Evolutionary conservation across 2,888 invertebrate species (phyloP).

Genomic region (Drosophila trichaetosa): DNA sequence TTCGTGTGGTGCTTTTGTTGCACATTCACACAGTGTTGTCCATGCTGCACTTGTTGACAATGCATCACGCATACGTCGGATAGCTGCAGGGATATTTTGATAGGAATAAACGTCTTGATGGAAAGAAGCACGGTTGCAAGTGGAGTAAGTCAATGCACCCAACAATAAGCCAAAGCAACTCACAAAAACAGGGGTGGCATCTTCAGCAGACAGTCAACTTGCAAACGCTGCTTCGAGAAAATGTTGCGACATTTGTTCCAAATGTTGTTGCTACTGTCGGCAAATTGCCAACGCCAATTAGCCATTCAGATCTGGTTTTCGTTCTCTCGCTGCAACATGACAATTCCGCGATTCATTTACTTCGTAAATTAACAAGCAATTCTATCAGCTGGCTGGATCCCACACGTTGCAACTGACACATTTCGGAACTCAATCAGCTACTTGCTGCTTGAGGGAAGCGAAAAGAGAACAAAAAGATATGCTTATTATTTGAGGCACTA

Average conservation of each 20-base stretch:
- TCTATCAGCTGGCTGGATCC: slow-evolving; percentile 37
- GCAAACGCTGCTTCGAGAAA: neutral
- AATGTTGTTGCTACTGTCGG: slow-evolving; percentile 29
- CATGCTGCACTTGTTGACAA: slow-evolving; percentile 61
- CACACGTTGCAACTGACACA: slow-evolving; percentile 22
- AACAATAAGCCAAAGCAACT: slow-evolving; percentile 55
- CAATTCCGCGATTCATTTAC: slow-evolving; percentile 52
- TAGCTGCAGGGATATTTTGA: slow-evolving; percentile 38
- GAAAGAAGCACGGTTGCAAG: slow-evolving; percentile 24
- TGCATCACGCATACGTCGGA: slow-evolving; percentile 49
- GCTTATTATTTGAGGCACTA: neutral
- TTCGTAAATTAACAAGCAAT: slow-evolving; percentile 45
- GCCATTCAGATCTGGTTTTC: slow-evolving; percentile 28
- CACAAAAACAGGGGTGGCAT: slow-evolving; percentile 32
- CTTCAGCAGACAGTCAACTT: slow-evolving; percentile 13
- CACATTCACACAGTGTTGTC: slow-evolving; percentile 27
- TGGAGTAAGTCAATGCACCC: slow-evolving; percentile 63
- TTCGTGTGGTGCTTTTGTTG: slow-evolving; percentile 2
- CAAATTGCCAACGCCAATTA: slow-evolving; percentile 48
- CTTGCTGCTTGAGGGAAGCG: neutral
- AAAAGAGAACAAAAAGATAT: neutral
- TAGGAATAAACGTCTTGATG: slow-evolving; percentile 37
- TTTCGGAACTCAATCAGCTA: neutral
- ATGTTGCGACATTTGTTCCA: slow-evolving; percentile 6
- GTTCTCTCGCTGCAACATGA: slow-evolving; percentile 6